phyloP scores from a whole-genome alignment of 2,888 invertebrate genomes.

The Spatulosminthurus flaviceps region DNA sequence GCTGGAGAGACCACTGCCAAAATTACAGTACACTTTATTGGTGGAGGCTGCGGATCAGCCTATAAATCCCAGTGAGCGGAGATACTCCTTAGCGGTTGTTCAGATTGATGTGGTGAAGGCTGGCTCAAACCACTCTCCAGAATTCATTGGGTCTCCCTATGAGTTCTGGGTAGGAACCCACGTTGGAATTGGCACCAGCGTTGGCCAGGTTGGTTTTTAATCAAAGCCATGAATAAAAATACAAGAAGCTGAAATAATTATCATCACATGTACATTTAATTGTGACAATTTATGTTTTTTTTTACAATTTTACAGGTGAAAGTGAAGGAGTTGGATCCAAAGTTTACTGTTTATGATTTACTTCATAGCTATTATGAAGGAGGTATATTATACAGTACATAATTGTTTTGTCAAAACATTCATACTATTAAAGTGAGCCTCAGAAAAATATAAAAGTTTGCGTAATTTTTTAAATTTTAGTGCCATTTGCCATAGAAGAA shows the following conservation, averaged over 20 bases:
- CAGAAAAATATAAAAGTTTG: neutral
- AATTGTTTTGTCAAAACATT: neutral
- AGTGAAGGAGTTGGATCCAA: constrained; percentile 76
- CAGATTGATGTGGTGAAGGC: constrained; percentile 78
- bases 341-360: constrained; percentile 78
- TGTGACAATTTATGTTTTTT: neutral
- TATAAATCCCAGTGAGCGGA: constrained; percentile 81
- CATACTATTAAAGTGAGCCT: neutral
- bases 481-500: constrained; percentile 92
- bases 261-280: no score
- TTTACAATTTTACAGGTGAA: constrained; percentile 69
- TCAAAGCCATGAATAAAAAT: neutral
- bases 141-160: constrained; percentile 85
- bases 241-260: no score
- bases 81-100: constrained; percentile 85
- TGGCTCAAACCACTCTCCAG: constrained; percentile 69
- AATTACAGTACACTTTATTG: constrained; percentile 81
- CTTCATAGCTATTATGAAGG: constrained; percentile 85
- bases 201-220: constrained; percentile 73
- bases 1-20: constrained; percentile 73
- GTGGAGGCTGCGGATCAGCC: constrained; percentile 87
- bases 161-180: constrained; percentile 92
- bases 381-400: constrained; percentile 71
- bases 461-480: constrained; percentile 65
- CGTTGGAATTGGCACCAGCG: constrained; percentile 83